Percentiles rank a stretch among this genome's conserved stretches.
These are phyloP conservation scores for Meiosimyza platycephala DNA, from an alignment of 2,888 invertebrate species.

Conservation along the genomic window DNA sequence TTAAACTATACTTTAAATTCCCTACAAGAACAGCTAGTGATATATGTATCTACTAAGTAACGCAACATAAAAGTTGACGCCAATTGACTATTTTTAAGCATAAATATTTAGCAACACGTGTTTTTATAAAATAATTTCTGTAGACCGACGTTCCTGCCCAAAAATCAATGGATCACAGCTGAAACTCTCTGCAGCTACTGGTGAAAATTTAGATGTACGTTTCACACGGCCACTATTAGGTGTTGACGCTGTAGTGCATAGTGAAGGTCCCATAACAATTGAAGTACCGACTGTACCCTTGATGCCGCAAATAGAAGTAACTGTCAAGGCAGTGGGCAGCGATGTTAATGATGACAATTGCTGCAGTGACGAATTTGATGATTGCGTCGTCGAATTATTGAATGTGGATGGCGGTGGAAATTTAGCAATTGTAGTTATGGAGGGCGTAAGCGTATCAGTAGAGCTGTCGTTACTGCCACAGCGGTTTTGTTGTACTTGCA, in stretches of 20 bases:
- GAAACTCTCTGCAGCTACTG: constrained; percentile 54
- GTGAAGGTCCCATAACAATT: constrained; percentile 48
- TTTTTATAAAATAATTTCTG: constrained; percentile 65
- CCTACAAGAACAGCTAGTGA: constrained; percentile 21
- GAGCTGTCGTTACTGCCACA: constrained; percentile 63
- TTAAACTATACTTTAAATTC: background rate
- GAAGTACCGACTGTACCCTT: constrained; percentile 49
- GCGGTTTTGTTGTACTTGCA: constrained; percentile 32
- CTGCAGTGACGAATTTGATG: constrained; percentile 40
- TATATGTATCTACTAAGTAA: background rate
- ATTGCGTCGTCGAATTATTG: constrained; percentile 28
- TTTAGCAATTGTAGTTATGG: constrained; percentile 59
- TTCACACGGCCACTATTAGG: constrained; percentile 47
- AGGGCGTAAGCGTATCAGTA: constrained; percentile 61
- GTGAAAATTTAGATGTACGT: constrained; percentile 53
- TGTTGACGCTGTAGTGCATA: constrained; percentile 46
- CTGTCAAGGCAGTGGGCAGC: constrained; percentile 49
- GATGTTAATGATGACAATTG: constrained; percentile 49
- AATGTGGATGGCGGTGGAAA: constrained; percentile 50
- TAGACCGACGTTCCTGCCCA: constrained; percentile 58
- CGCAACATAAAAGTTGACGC: constrained; percentile 3
- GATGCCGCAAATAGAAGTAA: constrained; percentile 53
- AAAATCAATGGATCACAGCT: constrained; percentile 62
- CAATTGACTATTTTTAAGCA: constrained; percentile 1
- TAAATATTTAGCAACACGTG: constrained; percentile 38